Percentiles rank a stretch among this genome's conserved stretches.
Evolutionary conservation across 2,888 invertebrate genomes (phyloP).

Genomic region (Drosophila sordidapex): DNA sequence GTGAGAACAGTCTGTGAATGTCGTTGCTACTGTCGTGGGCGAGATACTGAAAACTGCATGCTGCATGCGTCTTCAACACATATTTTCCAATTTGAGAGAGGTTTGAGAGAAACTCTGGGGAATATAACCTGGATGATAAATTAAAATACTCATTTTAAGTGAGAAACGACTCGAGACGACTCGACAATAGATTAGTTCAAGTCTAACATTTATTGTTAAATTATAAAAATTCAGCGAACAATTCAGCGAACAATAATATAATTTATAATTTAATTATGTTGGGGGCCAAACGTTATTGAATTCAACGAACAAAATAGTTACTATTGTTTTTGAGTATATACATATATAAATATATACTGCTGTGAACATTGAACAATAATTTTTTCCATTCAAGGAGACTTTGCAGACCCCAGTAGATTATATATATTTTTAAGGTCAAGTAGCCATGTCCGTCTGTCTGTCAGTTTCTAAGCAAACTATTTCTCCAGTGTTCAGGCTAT

Average conservation of each 20-base stretch:
- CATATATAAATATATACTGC: too few relatives aligned
- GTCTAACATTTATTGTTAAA: neutral
- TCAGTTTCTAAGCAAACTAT: neutral
- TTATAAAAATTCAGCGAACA: neutral
- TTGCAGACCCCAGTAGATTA: neutral
- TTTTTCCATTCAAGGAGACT: neutral
- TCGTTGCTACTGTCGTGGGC: conserved; percentile 27
- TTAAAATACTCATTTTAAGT: neutral
- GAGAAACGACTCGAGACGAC: neutral
- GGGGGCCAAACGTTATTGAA: neutral
- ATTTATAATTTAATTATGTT: neutral
- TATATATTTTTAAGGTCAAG: neutral
- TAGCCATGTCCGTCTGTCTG: neutral
- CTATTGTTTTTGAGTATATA: neutral
- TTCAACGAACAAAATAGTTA: neutral
- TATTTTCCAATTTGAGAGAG: neutral
- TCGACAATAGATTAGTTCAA: neutral
- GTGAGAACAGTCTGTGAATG: conserved; percentile 12
- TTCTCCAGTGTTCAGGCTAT: neutral
- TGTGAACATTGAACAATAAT: too few relatives aligned
- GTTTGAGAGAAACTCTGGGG: neutral
- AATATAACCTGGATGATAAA: neutral
- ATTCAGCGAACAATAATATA: neutral
- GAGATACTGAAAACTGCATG: conserved; percentile 14
- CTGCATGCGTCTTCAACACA: neutral